Evolutionary conservation across 1,140 invertebrate genomes (phyloP), one percentile per base, ranked within the genome.

Genomic region (Drosophila setifemur): DNA sequence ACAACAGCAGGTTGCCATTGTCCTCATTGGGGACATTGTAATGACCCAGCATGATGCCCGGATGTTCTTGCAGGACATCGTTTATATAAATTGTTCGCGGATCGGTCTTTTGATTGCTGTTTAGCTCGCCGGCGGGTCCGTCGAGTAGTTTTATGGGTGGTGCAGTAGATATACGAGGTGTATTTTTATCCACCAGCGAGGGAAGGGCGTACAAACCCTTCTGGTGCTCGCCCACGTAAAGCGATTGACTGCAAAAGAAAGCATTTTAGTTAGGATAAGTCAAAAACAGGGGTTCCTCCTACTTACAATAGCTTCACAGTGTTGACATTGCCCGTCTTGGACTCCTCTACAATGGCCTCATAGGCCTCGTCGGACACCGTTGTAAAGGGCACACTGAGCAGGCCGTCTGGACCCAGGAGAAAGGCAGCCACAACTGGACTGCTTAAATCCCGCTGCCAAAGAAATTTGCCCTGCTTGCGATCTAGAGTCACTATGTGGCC

Each of bases 381-480:
- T 5, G 96, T 97, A 86, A 98, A 98, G 2, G 97, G 97, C 29
- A 99, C 93, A 33, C 95, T 94, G 26, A 97, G 92, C 23, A 99
- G 92, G 2, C 95, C 96, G 35, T 95, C 94, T 25, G 94, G 93
- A 61, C 95, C 94, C 47, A 98, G 91, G 1, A 95, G 91, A 90
- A 98, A 99, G 52, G 97, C 94, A 0, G 96, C 97, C 40, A 99
- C 95, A 1, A 99, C 94, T 2, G 98, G 97, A 60, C 97, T 97
- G 42, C 94, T 94, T 40, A 97, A 94, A 89, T 98, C 94, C 11
- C 93, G 92, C 75, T 97, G 93, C 98, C 98, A 99, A 4, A 97
- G 89, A 25, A 97, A 91, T 58, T 94, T 93, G 0, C 96, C 96
- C 55, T 93, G 92, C 71, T 93, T 93, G 47, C 94, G 91, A 82